These are phyloP conservation scores for Dasypus novemcinctus DNA, from an alignment of 2,113 vertebrate species.

Conservation along the genomic window DNA sequence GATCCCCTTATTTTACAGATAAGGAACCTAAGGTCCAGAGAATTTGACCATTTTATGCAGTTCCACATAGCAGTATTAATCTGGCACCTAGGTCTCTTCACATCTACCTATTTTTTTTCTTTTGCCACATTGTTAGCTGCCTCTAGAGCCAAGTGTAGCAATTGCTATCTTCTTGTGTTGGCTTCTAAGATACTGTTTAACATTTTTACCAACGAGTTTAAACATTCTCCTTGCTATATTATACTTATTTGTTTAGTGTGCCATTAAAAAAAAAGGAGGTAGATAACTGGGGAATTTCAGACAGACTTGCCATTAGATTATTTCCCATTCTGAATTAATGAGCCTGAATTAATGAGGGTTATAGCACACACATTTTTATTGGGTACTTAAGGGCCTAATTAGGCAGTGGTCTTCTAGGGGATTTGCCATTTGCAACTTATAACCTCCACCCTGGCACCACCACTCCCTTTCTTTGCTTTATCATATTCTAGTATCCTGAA, in stretches of 20 bases:
- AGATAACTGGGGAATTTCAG: background rate
- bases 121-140: background rate
- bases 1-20: too few species aligned
- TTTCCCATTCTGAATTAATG: constrained; percentile 26
- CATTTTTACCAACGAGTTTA: background rate
- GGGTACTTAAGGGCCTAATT: background rate
- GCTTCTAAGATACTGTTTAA: background rate
- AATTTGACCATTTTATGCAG: background rate
- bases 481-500: background rate
- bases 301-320: background rate
- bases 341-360: background rate
- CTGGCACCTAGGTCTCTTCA: background rate
- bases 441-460: background rate
- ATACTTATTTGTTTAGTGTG: constrained; percentile 13
- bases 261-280: background rate
- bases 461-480: background rate
- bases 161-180: background rate
- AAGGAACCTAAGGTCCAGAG: background rate
- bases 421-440: background rate
- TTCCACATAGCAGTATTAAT: background rate
- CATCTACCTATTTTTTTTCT: background rate
- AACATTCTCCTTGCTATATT: background rate
- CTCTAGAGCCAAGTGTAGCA: background rate
- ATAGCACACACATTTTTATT: background rate
- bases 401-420: background rate